A percentile compares a stretch with the other conserved stretches of the same genome.
These are phyloP conservation scores for Caenorhabditis imperialis DNA, from an alignment of 2,888 invertebrate genomes.

Conservation along the genomic window DNA sequence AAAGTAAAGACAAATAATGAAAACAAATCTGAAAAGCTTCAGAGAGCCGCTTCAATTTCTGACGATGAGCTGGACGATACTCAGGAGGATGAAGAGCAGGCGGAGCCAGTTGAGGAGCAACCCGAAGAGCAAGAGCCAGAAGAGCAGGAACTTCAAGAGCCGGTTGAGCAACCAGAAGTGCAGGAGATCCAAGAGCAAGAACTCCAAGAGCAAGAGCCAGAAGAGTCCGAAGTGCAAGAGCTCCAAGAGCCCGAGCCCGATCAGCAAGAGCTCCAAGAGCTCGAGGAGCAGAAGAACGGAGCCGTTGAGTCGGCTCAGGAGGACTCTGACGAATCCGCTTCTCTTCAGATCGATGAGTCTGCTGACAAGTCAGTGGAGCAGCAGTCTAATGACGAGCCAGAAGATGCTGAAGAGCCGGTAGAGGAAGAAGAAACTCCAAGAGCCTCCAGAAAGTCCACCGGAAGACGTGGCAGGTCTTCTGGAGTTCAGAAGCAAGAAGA, in stretches of 20 bases:
- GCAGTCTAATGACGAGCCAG: not conserved
- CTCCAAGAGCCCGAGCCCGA: too few relatives aligned
- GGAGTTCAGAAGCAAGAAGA: not conserved
- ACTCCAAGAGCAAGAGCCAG: too few relatives aligned
- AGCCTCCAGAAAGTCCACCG: not conserved
- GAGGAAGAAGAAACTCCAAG: not conserved
- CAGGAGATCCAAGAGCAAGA: too few relatives aligned
- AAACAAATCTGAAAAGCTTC: not conserved
- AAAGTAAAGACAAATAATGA: too few relatives aligned
- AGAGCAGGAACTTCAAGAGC: not conserved
- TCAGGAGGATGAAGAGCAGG: constrained; percentile 1
- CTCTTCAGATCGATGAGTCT: not conserved
- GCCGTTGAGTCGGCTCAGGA: too few relatives aligned
- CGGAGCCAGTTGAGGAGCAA: not conserved
- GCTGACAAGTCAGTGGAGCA: not conserved
- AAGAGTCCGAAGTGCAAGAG: too few relatives aligned
- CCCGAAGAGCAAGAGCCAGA: constrained; percentile 6
- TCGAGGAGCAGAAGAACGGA: too few relatives aligned
- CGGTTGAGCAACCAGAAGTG: not conserved
- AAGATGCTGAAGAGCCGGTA: constrained; percentile 4
- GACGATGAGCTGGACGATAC: not conserved
- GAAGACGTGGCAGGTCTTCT: not conserved
- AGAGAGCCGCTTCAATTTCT: constrained; percentile 3
- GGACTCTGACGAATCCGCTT: too few relatives aligned
- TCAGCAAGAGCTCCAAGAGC: too few relatives aligned